Base-by-base conservation (phyloP, 1,140 invertebrate species). In the Eriosoma lanigerum region DNA sequence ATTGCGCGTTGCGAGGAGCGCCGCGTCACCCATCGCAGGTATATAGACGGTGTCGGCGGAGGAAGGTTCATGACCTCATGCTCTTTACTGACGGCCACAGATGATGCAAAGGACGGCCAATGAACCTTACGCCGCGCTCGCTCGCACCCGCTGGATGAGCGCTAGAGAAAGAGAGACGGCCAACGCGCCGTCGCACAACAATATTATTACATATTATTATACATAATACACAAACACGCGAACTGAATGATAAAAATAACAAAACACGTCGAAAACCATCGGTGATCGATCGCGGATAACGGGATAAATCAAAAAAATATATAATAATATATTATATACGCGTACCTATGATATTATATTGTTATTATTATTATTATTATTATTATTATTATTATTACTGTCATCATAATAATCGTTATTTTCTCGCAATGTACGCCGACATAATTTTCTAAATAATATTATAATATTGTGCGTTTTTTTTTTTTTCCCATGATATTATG, bases 81-180 rank as follows among this genome's bases (percentile, higher is more conserved):
- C 75, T 78, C 75, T 78, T 78, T 78, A 78, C 75, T 46, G 75
- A 58, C 75, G 75, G 75, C 75, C 75, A 78, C 75, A 78, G 75
- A 78, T 78, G 75, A 78, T 78, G 75, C 75, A 78, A 78, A 78
- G 75, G 75, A 78, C 75, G 75, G 75, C 75, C 75, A 78, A 78
- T 78, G 75, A 78, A 78, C 75, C 56, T 60, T 19, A n/a, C 56
- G 32, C 32, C 52, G 32, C 38, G 32, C 19, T 58, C 32, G 5
- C 19, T 19, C 73, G 21, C 68, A 0, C 17, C 10, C 24, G 21
- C 46, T 38, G 32, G 32, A 1, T 13, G 68, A 10, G 5, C 19
- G 48, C 46, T 48, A 8, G 32, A 38, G 8, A 38, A 8, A 38
- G 32, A 38, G 32, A 3, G 19, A 9, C 21, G 21, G 21, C 32